phyloP scores from a whole-genome alignment of 2,888 invertebrate species.

The Enoplolaimus lenunculus region DNA sequence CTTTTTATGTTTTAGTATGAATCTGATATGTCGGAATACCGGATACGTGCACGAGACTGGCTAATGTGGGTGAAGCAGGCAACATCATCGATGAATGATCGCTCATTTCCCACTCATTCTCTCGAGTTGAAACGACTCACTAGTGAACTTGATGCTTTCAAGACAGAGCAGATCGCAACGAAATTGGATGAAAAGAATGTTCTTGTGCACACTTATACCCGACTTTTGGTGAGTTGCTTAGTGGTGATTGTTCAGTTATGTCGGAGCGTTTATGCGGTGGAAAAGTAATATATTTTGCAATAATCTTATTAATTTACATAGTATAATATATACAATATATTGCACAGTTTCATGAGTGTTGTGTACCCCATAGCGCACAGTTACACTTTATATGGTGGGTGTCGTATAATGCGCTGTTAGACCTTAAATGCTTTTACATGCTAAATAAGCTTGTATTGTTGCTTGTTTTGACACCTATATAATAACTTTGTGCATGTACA shows the following conservation, averaged over 20 bases:
- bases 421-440: too few relatives aligned
- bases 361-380: too few relatives aligned
- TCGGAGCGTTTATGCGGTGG: too few relatives aligned
- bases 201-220: background rate
- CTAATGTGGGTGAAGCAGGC: slow-evolving; percentile 32
- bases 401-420: too few relatives aligned
- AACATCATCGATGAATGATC: slow-evolving; percentile 31
- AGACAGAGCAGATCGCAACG: slow-evolving; percentile 81
- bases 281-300: too few relatives aligned
- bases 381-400: too few relatives aligned
- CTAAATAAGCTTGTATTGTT: too few relatives aligned
- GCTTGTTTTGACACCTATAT: too few relatives aligned
- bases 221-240: slow-evolving; percentile 35
- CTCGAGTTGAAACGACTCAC: slow-evolving; percentile 47
- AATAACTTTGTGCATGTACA: too few relatives aligned
- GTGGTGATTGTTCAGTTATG: background rate
- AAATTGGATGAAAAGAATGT: slow-evolving; percentile 62
- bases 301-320: too few relatives aligned
- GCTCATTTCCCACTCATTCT: slow-evolving; percentile 27
- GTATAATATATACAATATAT: too few relatives aligned
- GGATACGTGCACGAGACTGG: slow-evolving; percentile 33
- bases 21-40: slow-evolving; percentile 31
- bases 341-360: too few relatives aligned
- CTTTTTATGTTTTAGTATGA: slow-evolving; percentile 30
- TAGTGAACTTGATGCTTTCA: slow-evolving; percentile 76